Evolutionary conservation across 2,888 invertebrate species (phyloP), one percentile per base, ranked within the genome.

Genomic region (Ormia ochracea): DNA sequence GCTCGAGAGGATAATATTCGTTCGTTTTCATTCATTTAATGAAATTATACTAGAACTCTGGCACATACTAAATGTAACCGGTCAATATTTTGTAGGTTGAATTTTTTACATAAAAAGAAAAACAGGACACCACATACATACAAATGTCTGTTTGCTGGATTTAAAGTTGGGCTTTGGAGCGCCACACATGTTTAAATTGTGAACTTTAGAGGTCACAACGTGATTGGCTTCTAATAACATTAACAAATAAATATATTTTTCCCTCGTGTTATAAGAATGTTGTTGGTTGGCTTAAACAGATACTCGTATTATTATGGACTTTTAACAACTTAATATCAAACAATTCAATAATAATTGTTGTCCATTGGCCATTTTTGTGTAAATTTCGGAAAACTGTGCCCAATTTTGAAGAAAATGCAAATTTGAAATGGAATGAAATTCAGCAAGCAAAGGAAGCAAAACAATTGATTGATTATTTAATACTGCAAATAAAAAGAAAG

Each of bases 121-220:
- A 45, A 41, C n/a, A 33, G 38, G n/a, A 10, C 1, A 41, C 9
- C 17, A 14, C 12, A 10, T 26, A 14, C 12, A 10, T 26, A 56
- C 52, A 1, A 41, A 65, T 38, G 43, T 54, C 3, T 54, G 52
- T 28, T 23, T 33, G 48, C 17, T 23, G 19, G 14, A 36, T 26
- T 48, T 33, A 28, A 28, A 38, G 65, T 74, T 72, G 59, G 41
- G n/a, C 36, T 43, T 38, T 43, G 45, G 38, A 70, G 81, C 70
- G 77, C 81, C 81, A 81, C 81, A 81, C 81, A 81, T 81, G 81
- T 63, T 73, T 70, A 48, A 54, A 48, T 65, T 23, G 23, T 81
- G 80, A 82, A 78, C 82, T 81, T 74, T 78, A 19, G 61, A 82
- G 82, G 80, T 82, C 81, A 82, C 33, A 81, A 82, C 82, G 82